Evolutionary conservation across 2,888 invertebrate genomes (phyloP), one percentile per base, ranked within the genome.

Genomic region (Drosophila buzzatii): DNA sequence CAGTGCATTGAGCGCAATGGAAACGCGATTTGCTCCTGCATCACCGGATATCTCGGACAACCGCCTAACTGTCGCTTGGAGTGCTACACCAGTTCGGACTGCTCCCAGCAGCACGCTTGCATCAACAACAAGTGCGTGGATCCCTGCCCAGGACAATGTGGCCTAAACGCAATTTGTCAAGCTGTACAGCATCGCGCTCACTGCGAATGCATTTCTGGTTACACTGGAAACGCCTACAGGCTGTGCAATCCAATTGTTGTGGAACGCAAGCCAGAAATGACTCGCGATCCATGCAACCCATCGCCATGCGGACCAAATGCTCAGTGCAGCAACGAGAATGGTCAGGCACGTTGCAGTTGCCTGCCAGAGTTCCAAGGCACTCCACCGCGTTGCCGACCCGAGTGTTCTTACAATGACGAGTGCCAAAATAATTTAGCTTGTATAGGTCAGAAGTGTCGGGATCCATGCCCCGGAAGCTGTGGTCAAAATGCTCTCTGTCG

Each of bases 181-280:
- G 95, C 96, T 1, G 94, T 96, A n/a, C 96, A 96, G 89, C 97
- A 97, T 91, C 95, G 95, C 74, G 96, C 97, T 0, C 95, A 96
- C 73, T 97, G 97, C 91, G 95, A 95, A 66, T 97, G 97, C 90
- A 93, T 94, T 44, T 91, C 93, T 74, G 95, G 95, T 51, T 96
- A 94, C 84, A 95, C 95, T 79, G 96, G 97, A 83, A 96, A 97
- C 93, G 96, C 97, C 44, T 96, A 96, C 90, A 94, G 94, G 9
- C 92, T 94, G 80, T 96, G 96, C 81, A 93, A 92, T 67, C 91
- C 93, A 70, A 92, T 94, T 78, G 90, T 91, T 10, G 62, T 74
- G 7, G 73, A 79, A 9, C 67, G 57, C 14, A 61, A 37, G 16
- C 82, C 82, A 0, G 70, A 79, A 14, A 47, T 31, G 2, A 55